Evolutionary conservation across 1,140 invertebrate genomes (phyloP), one percentile per base, ranked within the genome.

Genomic region (Tetranychus urticae): DNA sequence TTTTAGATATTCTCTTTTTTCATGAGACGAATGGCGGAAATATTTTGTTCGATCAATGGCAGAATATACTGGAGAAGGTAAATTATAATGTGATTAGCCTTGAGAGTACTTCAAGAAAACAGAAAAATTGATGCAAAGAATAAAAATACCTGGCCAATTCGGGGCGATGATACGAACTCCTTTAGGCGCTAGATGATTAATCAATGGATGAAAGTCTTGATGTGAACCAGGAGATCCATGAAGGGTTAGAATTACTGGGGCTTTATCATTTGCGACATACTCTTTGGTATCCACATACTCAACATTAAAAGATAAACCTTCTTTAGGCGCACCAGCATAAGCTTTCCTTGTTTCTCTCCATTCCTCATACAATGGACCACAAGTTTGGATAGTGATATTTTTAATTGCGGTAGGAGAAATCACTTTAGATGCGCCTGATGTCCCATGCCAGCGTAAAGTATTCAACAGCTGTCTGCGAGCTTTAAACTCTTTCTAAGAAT

Each of bases 401-500:
- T 64, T 61, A 13, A 64, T 46, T 5, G 10, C 12, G 52, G 48
- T 42, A 56, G 61, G n/a, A n/a, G 4, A 31, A n/a, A 31, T 5
- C 10, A 6, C 39, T 5, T 42, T 42, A 5, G 39, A 10, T 42
- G 5, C 10, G 10, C 39, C 39, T 54, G 50, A 42, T 42, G 39
- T 42, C 10, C 39, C 39, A 42, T 42, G 39, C 39, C 39, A 42
- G 10, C 39, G 39, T 42, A 42, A 10, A 42, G 39, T 42, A 42
- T 42, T 42, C 39, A 42, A 10, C 39, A 42, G 10, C 10, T 42
- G 39, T 42, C 55, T 79, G 65, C 78, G 91, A 61, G 88, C 90
- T 76, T 87, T 87, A 54, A 88, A 90, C 75, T 87, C 88, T 61
- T 82, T 83, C 61, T 85, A 84, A 63, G 91, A 90, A 73, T 90